Evolutionary conservation across 2,113 vertebrate species (phyloP), one percentile per base, ranked within the genome.

Genomic region (Dermatemys mawii): DNA sequence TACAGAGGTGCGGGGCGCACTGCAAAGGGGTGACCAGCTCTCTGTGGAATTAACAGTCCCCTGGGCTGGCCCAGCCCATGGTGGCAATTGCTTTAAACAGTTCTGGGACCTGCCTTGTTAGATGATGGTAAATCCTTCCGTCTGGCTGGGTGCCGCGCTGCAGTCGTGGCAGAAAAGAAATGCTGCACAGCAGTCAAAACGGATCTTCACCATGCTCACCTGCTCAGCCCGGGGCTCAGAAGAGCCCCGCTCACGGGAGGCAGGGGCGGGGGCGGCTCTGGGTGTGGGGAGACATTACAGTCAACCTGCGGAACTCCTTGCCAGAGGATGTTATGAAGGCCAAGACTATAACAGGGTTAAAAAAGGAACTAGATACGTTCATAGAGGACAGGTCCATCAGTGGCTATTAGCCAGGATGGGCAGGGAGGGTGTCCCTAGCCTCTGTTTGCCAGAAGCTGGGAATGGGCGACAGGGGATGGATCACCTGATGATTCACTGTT

Each of bases 171-270:
- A 27, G 73, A 27, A 26, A 27, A 44, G 11, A 6, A 41, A 5
- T 12, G 41, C 13, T 3, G 13, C 11, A 14, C 3, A 75, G 41
- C 41, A 13, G 24, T 24, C 17, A 41, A 46, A 41, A 46, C 24
- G 8, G 8, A 17, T 8, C 73, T 26, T 75, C 41, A 1, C 73
- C 73, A 11, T 1, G 3, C 7, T 5, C 6, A 7, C 13, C 38
- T 24, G 38, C 4, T 38, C 22, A 8, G 38, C n/a, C 22, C 6
- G 70, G 2, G 22, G 19, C 38, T 46, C 73, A 7, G 41, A 7
- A 44, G 73, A 75, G 73, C 24, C 63, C 24, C 22, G 12, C 41
- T 4, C 2, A 5, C 11, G 13, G 11, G 70, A 11, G 12, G 24
- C 11, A 8, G 46, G 46, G 46, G 46, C 46, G 46, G 46, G 46